phyloP scores from a whole-genome alignment of 30 jellyfish, hydroid and myxozoan species.

The Aurelia sp. region DNA sequence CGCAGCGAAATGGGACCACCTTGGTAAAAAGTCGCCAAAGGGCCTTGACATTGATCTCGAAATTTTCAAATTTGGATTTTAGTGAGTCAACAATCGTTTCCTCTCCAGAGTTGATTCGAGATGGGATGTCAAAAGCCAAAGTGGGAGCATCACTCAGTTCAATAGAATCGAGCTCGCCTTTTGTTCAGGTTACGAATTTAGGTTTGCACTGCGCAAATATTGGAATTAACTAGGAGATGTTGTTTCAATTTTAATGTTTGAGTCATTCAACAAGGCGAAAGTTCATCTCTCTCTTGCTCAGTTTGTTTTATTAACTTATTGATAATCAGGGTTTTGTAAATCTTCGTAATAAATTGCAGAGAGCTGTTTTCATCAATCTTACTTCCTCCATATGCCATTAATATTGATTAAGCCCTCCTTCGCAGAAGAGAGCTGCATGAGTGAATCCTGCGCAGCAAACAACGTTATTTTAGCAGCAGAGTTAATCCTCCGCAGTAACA shows the following conservation, averaged over 20 bases:
- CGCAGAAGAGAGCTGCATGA: too few species aligned
- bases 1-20: conserved; percentile 29
- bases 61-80: conserved; percentile 41
- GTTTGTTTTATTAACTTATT: too few species aligned
- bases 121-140: conserved; percentile 33
- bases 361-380: too few species aligned
- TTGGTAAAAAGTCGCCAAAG: neutral
- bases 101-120: conserved; percentile 25
- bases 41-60: conserved; percentile 26
- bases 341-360: too few species aligned
- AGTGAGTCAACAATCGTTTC: conserved; percentile 47
- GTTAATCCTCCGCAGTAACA: too few species aligned
- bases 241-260: conserved; percentile 16
- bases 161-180: conserved; percentile 18
- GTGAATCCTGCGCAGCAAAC: too few species aligned
- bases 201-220: conserved; percentile 52
- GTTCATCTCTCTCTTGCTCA: too few species aligned
- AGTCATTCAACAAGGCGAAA: conserved; percentile 8
- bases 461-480: too few species aligned
- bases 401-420: too few species aligned
- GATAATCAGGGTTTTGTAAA: too few species aligned
- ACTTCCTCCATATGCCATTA: too few species aligned
- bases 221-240: conserved; percentile 31
- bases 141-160: conserved; percentile 16
- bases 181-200: conserved; percentile 39